These are phyloP conservation scores for Eupithecia insigniata DNA, from an alignment of 2,888 invertebrate species.

Conservation along the genomic window DNA sequence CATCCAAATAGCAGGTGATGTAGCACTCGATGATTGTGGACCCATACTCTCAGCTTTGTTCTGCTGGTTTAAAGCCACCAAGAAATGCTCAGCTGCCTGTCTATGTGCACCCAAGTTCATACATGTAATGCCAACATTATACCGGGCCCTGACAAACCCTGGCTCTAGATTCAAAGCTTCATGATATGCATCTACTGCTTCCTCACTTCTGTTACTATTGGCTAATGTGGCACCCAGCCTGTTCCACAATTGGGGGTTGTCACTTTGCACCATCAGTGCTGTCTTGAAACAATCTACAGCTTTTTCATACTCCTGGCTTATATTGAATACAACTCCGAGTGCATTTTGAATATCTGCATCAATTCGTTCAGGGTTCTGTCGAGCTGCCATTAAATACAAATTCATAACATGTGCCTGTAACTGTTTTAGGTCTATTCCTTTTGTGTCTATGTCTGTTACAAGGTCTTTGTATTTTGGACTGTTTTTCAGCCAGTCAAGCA, in stretches of 20 bases:
- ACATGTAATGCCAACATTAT: conserved; percentile 99
- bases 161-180: conserved; percentile 95
- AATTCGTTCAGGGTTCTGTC: conserved; percentile 88
- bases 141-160: conserved; percentile 97
- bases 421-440: conserved; percentile 74
- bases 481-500: conserved; percentile 90
- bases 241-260: conserved; percentile 97
- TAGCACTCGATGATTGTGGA: conserved; percentile 72
- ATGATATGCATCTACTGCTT: conserved; percentile 98
- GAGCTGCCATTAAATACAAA: conserved; percentile 91
- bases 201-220: conserved; percentile 96
- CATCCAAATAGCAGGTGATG: conserved; percentile 96
- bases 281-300: conserved; percentile 98
- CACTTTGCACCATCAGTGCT: conserved; percentile 91
- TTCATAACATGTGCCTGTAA: conserved; percentile 87
- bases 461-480: conserved; percentile 93
- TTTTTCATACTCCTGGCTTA: conserved; percentile 96
- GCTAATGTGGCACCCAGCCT: conserved; percentile 98
- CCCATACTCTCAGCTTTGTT: conserved; percentile 81
- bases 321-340: conserved; percentile 96
- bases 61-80: conserved; percentile 97
- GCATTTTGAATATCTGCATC: conserved; percentile 97
- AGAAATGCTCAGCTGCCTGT: conserved; percentile 97
- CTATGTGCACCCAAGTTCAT: conserved; percentile 97
- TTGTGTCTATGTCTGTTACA: conserved; percentile 81